Conservation (phyloP, 2,797 vertebrate species). For the Platyrinchus mystaceus region DNA sequence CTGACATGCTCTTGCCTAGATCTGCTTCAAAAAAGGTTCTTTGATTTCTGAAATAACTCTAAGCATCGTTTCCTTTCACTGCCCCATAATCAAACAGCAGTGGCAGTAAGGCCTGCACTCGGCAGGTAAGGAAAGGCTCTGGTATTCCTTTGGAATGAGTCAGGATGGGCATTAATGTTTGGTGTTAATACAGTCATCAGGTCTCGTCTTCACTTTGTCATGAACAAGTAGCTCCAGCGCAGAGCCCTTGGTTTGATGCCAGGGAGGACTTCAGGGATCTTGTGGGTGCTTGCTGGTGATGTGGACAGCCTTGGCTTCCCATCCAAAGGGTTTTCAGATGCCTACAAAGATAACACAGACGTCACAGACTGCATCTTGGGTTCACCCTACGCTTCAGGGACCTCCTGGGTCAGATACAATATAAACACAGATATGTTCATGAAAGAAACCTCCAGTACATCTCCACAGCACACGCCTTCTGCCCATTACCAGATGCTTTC, state of each 20-base stretch:
- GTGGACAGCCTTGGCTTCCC: background rate
- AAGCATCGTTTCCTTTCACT: background rate
- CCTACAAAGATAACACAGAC: background rate
- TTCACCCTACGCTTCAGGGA: background rate
- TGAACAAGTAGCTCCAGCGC: background rate
- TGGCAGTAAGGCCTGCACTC: background rate
- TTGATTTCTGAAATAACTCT: background rate
- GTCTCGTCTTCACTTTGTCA: background rate
- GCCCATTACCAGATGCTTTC: background rate
- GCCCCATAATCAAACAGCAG: background rate
- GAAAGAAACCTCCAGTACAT: background rate
- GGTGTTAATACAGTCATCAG: background rate
- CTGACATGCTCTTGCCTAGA: background rate
- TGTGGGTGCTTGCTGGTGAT: accelerated
- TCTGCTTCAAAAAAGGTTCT: background rate
- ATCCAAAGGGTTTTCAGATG: background rate
- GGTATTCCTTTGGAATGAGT: background rate
- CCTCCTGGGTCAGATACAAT: background rate
- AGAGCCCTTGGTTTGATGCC: accelerated
- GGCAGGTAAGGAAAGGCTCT: background rate
- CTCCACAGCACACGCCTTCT: background rate
- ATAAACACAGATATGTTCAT: background rate
- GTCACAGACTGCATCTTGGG: background rate
- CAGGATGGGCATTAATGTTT: background rate
- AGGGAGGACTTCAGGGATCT: background rate